Percentiles rank a stretch among this genome's conserved stretches.
phyloP scores from a whole-genome alignment of 2,113 vertebrate genomes.

The Rana temporaria region DNA sequence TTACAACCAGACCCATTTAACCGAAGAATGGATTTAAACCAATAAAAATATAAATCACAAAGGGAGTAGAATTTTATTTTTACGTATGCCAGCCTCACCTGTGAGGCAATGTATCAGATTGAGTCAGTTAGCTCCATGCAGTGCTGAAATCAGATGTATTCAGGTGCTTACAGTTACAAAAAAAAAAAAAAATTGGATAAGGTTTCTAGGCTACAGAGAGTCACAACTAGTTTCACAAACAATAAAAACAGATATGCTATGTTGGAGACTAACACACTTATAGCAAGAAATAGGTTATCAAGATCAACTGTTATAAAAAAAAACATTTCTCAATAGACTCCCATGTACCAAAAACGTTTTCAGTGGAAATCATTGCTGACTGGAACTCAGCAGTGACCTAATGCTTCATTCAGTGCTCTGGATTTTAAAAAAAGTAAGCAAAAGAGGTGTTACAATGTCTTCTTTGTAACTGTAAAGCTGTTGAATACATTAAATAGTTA shows the following conservation, averaged over 20 bases:
- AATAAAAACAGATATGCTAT: not conserved
- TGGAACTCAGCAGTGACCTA: too few relatives aligned
- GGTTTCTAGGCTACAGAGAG: slow-evolving; percentile 9
- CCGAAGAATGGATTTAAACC: slow-evolving; percentile 18
- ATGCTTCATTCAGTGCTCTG: too few relatives aligned
- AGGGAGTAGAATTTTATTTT: not conserved
- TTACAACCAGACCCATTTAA: slow-evolving; percentile 38
- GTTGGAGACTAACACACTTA: too few relatives aligned
- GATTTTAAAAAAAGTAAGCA: too few relatives aligned
- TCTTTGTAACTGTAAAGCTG: too few relatives aligned
- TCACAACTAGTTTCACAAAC: slow-evolving; percentile 8
- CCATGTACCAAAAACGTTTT: too few relatives aligned
- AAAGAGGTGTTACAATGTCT: too few relatives aligned
- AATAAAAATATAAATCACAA: slow-evolving; percentile 39
- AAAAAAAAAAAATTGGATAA: not conserved
- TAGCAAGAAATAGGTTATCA: too few relatives aligned
- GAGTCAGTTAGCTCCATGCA: slow-evolving; percentile 16
- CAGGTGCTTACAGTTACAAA: not conserved
- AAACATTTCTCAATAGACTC: too few relatives aligned
- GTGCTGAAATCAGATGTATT: slow-evolving; percentile 24
- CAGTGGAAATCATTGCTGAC: too few relatives aligned
- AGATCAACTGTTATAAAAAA: too few relatives aligned
- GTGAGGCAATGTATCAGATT: slow-evolving; percentile 35
- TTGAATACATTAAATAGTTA: too few relatives aligned
- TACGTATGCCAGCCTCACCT: slow-evolving; percentile 19